Evolutionary conservation across 2,888 invertebrate species (phyloP).

Genomic region (Epinotia brunnichana): DNA sequence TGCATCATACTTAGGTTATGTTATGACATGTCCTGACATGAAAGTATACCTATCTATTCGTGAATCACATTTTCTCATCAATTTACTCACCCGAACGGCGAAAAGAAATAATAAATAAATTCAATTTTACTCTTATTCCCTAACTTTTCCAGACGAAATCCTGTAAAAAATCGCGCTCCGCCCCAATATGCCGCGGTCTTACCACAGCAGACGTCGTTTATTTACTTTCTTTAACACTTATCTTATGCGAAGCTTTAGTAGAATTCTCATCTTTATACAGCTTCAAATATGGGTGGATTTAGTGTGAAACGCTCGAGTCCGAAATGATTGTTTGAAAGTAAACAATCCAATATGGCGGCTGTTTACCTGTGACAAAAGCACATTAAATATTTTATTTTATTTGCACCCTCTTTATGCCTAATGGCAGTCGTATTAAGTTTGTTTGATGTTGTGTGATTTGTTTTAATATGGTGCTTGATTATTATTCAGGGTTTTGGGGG

Average conservation of each 20-base stretch:
- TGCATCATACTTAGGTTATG: too few relatives aligned
- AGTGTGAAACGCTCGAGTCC: neutral
- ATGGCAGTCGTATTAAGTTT: slow-evolving; percentile 44
- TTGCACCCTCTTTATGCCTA: slow-evolving; percentile 40
- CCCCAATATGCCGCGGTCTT: slow-evolving; percentile 18
- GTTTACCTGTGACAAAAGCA: slow-evolving; percentile 42
- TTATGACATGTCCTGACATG: too few relatives aligned
- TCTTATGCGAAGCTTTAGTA: neutral
- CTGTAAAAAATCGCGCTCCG: slow-evolving; percentile 20
- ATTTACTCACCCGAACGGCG: neutral
- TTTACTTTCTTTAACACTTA: neutral
- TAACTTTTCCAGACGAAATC: slow-evolving; percentile 6
- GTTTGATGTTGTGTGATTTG: slow-evolving; percentile 43
- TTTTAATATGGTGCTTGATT: slow-evolving; percentile 41
- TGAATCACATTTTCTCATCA: neutral
- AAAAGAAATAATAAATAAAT: neutral
- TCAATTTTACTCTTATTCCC: neutral
- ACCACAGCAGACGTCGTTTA: slow-evolving; percentile 19
- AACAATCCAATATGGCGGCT: slow-evolving; percentile 24
- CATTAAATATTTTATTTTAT: slow-evolving; percentile 44
- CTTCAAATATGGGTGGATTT: neutral
- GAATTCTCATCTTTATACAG: neutral
- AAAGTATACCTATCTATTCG: neutral
- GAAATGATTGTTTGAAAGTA: neutral
- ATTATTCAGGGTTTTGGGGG: slow-evolving; percentile 34